These are phyloP conservation scores for Catocala fraxini DNA, from an alignment of 2,888 invertebrate genomes.

Conservation along the genomic window DNA sequence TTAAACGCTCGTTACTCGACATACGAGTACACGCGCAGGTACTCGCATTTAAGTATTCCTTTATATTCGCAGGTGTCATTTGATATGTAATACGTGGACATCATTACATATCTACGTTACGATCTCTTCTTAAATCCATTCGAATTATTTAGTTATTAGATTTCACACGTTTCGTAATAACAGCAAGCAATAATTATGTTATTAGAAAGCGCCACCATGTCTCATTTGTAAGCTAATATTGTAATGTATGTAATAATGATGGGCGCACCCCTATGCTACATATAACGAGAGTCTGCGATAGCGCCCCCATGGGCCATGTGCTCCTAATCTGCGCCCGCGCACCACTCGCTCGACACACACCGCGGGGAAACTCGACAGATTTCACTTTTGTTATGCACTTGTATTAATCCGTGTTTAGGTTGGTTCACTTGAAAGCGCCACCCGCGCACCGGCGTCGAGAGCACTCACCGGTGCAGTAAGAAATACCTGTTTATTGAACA, in stretches of 20 bases:
- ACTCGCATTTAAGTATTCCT: constrained; percentile 56
- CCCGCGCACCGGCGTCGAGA: constrained; percentile 24
- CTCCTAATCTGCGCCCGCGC: constrained; percentile 41
- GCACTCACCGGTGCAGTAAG: constrained; percentile 16
- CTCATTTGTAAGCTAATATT: constrained; percentile 49
- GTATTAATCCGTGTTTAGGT: constrained; percentile 36
- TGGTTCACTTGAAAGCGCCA: constrained; percentile 37
- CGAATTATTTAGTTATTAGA: constrained; percentile 36
- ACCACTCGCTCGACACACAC: constrained; percentile 35
- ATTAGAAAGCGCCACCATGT: constrained; percentile 63
- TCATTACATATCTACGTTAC: constrained; percentile 29
- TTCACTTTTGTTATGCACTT: constrained; percentile 76
- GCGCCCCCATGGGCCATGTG: constrained; percentile 74
- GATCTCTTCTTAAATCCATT: constrained; percentile 18
- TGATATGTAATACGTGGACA: constrained; percentile 39
- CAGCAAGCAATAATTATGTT: constrained; percentile 18
- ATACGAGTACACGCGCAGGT: constrained; percentile 46
- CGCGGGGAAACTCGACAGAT: constrained; percentile 63
- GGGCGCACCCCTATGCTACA: constrained; percentile 67
- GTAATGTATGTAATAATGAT: constrained; percentile 59
- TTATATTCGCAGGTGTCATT: constrained; percentile 54
- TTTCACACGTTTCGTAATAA: constrained; percentile 44
- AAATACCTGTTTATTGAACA: constrained; percentile 26
- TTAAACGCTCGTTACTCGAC: constrained; percentile 64
- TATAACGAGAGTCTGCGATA: constrained; percentile 67